Base-by-base conservation (phyloP, 2,113 vertebrate species). In the Nipponia nippon region DNA sequence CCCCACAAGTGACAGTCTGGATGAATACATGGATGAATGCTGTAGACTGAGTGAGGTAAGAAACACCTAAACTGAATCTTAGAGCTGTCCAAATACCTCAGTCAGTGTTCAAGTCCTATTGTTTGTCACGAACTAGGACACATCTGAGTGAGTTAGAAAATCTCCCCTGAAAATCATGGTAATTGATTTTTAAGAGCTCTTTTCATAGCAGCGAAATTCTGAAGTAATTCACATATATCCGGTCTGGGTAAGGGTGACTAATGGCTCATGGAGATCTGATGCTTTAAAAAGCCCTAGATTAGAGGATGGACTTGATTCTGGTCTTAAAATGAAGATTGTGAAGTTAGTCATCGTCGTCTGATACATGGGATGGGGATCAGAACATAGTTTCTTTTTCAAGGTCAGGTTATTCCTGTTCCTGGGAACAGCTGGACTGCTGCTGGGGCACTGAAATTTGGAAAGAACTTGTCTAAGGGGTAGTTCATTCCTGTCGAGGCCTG, bases 11-110 rank as follows among this genome's bases (percentile, higher is more conserved):
- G 98, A 99, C 96, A 99, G 98, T 75, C 97, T 99, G 90, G 98
- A 99, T 85, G 98, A 99, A 79, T 99, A 99, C 95, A 99, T 99
- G 99, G 98, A 99, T 16, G 96, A 98, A 81, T 99, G 99, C 97
- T 99, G 99, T 97, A 97, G 98, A 71, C 94, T 99, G 44, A 99
- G 99, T 87, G 97, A 99, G 99, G 99, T 99, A 98, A 98, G 98
- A 61, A 89, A 73, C 20, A 61, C 26, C 17, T 58, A 78, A 82
- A 66, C 32, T 46, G 29, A 46, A 67, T 78, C 22, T 50, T 67
- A 69, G 20, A 77, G 34, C 29, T 76, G 30, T 87, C 59, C 65
- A 85, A 70, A 79, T n/a, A 42, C 29, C 4, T 42, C 49, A 56
- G 34, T 79, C 34, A 90, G 10, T 4, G 17, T 72, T 53, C 52